These are phyloP conservation scores for Heliconius ismenius DNA, from an alignment of 2,888 invertebrate species.

Conservation along the genomic window DNA sequence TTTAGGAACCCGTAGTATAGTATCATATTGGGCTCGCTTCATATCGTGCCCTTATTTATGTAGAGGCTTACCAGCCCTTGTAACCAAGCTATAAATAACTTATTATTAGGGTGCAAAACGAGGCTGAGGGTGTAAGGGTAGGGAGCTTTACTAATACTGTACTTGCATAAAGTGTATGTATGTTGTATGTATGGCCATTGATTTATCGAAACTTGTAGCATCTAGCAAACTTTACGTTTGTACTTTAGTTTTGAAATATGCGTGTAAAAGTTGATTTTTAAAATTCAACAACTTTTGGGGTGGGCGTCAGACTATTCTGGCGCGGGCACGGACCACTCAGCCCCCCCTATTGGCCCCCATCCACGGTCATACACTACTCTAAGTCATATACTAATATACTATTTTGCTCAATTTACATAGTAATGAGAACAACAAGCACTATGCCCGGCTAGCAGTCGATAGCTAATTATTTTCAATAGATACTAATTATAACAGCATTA, in stretches of 20 bases:
- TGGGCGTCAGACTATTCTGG: no score
- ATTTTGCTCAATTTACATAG: neutral
- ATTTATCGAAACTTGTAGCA: constrained; percentile 2
- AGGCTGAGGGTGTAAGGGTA: constrained; percentile 10
- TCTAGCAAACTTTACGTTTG: no score
- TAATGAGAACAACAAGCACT: neutral
- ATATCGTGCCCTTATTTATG: constrained; percentile 19
- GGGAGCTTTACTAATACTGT: constrained; percentile 10
- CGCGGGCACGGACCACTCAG: no score
- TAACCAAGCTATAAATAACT: constrained; percentile 21
- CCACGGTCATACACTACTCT: no score
- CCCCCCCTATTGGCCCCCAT: no score
- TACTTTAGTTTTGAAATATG: no score
- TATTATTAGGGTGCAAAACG: constrained; percentile 21
- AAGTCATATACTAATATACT: neutral
- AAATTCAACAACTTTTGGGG: no score
- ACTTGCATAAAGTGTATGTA: neutral
- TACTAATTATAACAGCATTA: neutral
- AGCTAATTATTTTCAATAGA: constrained; percentile 5
- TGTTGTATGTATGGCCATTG: neutral
- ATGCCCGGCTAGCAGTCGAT: neutral
- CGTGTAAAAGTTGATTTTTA: no score
- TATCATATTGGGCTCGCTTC: constrained; percentile 8
- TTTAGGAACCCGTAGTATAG: neutral
- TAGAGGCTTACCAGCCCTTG: constrained; percentile 20